Evolutionary conservation across 1,140 invertebrate genomes (phyloP).

Genomic region (Oryzaephilus surinamensis): DNA sequence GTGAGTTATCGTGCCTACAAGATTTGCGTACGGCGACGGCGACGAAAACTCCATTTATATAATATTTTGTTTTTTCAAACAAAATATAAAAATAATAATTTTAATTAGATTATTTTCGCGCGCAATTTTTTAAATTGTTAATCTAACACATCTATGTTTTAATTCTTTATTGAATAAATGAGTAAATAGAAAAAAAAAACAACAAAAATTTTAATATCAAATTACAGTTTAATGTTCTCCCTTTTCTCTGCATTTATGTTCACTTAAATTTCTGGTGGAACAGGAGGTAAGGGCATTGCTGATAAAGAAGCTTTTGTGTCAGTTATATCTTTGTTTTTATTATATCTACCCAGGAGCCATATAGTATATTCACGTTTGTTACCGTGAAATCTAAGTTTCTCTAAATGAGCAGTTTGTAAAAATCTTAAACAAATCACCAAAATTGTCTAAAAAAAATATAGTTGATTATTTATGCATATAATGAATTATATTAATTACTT

Average conservation of each 20-base stretch:
- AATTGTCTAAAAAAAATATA: conserved; percentile 13
- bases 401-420: conserved; percentile 25
- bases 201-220: too few relatives aligned
- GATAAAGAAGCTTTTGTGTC: conserved; percentile 6
- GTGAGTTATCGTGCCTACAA: too few relatives aligned
- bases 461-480: not conserved
- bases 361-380: conserved; percentile 19
- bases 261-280: too few relatives aligned
- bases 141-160: conserved; percentile 7
- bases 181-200: too few relatives aligned
- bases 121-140: conserved; percentile 4
- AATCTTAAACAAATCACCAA: conserved; percentile 19
- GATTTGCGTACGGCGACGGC: too few relatives aligned
- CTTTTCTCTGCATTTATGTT: too few relatives aligned
- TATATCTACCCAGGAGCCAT: conserved; percentile 23
- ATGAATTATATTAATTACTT: not conserved
- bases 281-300: conserved; percentile 7
- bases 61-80: too few relatives aligned
- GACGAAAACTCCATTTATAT: too few relatives aligned
- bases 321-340: conserved; percentile 6
- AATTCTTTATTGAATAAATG: too few relatives aligned
- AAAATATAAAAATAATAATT: too few relatives aligned
- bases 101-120: too few relatives aligned
- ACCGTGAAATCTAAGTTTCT: conserved; percentile 15
- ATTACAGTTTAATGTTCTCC: too few relatives aligned